phyloP scores from a whole-genome alignment of 1,140 invertebrate species.

The Drosophila sp. region DNA sequence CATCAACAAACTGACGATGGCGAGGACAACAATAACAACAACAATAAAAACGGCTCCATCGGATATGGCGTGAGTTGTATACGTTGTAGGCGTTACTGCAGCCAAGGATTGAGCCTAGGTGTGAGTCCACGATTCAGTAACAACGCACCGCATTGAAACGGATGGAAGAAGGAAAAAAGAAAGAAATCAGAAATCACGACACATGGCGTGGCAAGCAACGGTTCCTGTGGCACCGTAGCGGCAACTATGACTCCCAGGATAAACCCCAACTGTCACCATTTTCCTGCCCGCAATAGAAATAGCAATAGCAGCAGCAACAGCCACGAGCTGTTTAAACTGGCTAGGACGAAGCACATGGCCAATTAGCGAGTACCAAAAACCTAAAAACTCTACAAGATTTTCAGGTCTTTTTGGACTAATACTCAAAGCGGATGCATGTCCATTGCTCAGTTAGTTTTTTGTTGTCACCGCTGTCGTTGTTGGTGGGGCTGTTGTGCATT shows the following conservation, averaged over 20 bases:
- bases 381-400: slow-evolving; percentile 31
- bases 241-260: slow-evolving; percentile 39
- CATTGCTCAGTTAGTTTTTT: slow-evolving; percentile 56
- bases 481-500: slow-evolving; percentile 61
- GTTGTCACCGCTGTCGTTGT: slow-evolving; percentile 24
- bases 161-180: too few relatives aligned
- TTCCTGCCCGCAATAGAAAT: background rate
- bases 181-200: slow-evolving; percentile 69
- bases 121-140: slow-evolving; percentile 23
- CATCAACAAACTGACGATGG: slow-evolving; percentile 49
- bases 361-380: slow-evolving; percentile 17
- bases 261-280: slow-evolving; percentile 25
- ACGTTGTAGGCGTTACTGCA: slow-evolving; percentile 65
- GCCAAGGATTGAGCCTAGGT: slow-evolving; percentile 16
- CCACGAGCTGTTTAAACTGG: background rate
- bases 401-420: background rate
- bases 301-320: background rate
- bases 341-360: slow-evolving; percentile 11
- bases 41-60: slow-evolving; percentile 37
- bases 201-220: slow-evolving; percentile 78
- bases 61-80: slow-evolving; percentile 74
- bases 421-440: slow-evolving; percentile 43
- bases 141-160: slow-evolving; percentile 49
- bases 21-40: slow-evolving; percentile 46
- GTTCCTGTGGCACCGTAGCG: slow-evolving; percentile 40